Evolutionary conservation across 2,113 vertebrate genomes (phyloP).

Genomic region (Syrrhaptes paradoxus): DNA sequence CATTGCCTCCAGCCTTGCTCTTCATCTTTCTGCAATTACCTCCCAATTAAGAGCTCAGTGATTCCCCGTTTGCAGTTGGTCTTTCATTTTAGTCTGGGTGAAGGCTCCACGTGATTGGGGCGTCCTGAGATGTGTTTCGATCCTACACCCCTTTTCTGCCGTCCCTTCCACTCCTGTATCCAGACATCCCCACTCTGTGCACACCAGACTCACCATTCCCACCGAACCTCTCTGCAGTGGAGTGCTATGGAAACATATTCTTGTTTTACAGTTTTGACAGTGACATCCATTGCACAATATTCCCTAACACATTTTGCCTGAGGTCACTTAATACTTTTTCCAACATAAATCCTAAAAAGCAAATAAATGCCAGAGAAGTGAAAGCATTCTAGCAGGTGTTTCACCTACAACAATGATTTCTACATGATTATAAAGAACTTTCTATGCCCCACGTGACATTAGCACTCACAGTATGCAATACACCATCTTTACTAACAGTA

Average conservation of each 20-base stretch:
- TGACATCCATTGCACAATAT: background rate
- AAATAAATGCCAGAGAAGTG: background rate
- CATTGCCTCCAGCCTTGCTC: background rate
- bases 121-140: background rate
- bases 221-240: background rate
- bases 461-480: background rate
- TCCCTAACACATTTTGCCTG: background rate
- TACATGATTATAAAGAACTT: background rate
- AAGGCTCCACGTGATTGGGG: background rate
- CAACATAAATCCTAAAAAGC: background rate
- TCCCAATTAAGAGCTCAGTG: background rate
- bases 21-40: background rate
- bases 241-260: background rate
- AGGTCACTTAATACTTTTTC: background rate
- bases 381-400: background rate
- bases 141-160: background rate
- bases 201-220: background rate
- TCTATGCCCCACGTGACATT: background rate
- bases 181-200: background rate
- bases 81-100: background rate
- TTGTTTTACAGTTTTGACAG: background rate
- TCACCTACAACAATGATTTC: background rate
- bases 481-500: background rate
- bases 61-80: background rate
- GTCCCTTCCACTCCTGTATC: background rate